Conservation (phyloP, 2,797 vertebrate species). For the Clarias laeviceps region DNA sequence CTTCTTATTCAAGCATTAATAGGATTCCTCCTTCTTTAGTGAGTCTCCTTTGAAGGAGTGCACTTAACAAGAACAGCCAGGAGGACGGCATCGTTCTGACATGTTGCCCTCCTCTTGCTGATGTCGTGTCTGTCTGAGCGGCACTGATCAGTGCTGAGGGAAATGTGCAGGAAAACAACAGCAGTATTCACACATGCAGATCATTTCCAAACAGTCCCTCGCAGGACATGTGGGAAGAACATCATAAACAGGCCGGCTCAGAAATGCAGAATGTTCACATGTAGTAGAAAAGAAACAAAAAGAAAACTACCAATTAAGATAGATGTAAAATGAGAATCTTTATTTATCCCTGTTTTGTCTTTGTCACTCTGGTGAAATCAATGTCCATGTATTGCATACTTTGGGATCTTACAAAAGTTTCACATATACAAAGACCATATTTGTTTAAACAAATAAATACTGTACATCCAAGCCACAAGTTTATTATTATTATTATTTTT, state of each 20-base stretch:
- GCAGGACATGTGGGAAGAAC: conserved; percentile 41
- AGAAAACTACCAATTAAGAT: not conserved
- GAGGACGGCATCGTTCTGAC: conserved; percentile 47
- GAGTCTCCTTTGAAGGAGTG: conserved; percentile 31
- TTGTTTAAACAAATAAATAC: not conserved
- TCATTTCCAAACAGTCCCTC: conserved; percentile 26
- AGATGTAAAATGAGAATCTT: not conserved
- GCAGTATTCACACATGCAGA: conserved; percentile 50
- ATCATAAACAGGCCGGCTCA: conserved; percentile 32
- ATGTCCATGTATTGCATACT: not conserved
- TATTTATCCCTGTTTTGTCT: not conserved
- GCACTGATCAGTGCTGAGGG: conserved; percentile 19
- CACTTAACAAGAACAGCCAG: conserved; percentile 31
- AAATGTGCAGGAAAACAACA: conserved; percentile 45
- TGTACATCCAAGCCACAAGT: not conserved
- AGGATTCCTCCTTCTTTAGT: conserved; percentile 26
- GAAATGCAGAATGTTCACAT: conserved; percentile 13
- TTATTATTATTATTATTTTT: too few species aligned
- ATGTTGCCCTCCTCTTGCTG: conserved; percentile 42
- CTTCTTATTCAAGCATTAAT: conserved; percentile 24
- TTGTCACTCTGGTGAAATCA: not conserved
- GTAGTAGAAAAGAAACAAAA: not conserved
- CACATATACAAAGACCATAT: not conserved
- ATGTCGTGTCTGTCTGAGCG: conserved; percentile 13
- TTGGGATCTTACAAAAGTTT: not conserved